phyloP scores from a whole-genome alignment of 1,140 invertebrate species.

The Drosophila ohnishii region DNA sequence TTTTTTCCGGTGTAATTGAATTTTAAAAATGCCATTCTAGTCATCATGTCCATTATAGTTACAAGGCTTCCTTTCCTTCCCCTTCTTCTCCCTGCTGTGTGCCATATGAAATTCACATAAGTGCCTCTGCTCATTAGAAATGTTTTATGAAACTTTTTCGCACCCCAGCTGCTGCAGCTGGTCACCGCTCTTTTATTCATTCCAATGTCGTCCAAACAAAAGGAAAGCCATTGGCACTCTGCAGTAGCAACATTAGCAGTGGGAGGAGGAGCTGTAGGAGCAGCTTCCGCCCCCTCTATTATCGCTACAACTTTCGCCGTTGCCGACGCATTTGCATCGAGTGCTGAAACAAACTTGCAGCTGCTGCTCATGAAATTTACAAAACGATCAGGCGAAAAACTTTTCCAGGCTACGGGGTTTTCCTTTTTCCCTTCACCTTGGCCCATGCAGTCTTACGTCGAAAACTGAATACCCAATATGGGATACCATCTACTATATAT shows the following conservation, averaged over 20 bases:
- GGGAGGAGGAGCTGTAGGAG: not conserved
- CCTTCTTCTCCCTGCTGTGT: not conserved
- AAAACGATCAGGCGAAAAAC: slow-evolving; percentile 44
- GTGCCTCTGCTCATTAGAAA: slow-evolving; percentile 33
- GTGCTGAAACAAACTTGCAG: slow-evolving; percentile 58
- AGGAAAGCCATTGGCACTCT: slow-evolving; percentile 25
- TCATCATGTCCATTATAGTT: slow-evolving; percentile 15
- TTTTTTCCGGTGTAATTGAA: slow-evolving; percentile 14
- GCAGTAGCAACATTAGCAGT: not conserved
- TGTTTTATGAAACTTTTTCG: slow-evolving; percentile 32
- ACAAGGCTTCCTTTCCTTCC: not conserved
- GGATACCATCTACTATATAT: not conserved
- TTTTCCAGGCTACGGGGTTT: slow-evolving; percentile 13
- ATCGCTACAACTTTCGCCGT: slow-evolving; percentile 17
- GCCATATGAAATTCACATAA: slow-evolving; percentile 43
- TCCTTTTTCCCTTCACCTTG: not conserved
- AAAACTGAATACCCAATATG: not conserved
- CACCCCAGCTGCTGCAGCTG: slow-evolving; percentile 20
- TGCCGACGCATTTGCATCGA: slow-evolving; percentile 47
- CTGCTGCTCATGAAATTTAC: slow-evolving; percentile 67
- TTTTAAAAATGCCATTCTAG: slow-evolving; percentile 8
- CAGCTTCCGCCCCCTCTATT: slow-evolving; percentile 1
- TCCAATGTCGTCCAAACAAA: slow-evolving; percentile 26
- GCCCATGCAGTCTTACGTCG: not conserved
- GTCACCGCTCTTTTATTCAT: slow-evolving; percentile 16